phyloP scores from a whole-genome alignment of 53 echinoderm and acorn worm genomes.

The Holothuria leucospilota region DNA sequence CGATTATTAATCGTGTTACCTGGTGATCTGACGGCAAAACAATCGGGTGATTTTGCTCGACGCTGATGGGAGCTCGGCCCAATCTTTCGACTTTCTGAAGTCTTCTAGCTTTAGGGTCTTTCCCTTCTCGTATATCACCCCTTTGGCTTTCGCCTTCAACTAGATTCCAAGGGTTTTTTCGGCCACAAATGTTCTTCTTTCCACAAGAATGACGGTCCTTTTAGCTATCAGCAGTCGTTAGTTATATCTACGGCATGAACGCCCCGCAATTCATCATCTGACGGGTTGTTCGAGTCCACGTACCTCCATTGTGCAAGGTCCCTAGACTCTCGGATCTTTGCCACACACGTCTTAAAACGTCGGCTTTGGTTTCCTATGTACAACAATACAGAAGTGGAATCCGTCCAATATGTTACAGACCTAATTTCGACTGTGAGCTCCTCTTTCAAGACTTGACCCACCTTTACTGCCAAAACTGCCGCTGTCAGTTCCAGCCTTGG shows the following conservation, averaged over 20 bases:
- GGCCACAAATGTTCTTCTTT: conserved; percentile 55
- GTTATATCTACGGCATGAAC: conserved; percentile 27
- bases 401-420: conserved; percentile 49
- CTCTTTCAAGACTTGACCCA: neutral
- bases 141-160: neutral
- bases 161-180: conserved; percentile 24
- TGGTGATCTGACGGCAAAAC: conserved; percentile 54
- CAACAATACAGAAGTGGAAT: conserved; percentile 53
- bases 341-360: conserved; percentile 66
- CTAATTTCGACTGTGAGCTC: conserved; percentile 44
- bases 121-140: neutral
- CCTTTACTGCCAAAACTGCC: conserved; percentile 46
- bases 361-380: conserved; percentile 58
- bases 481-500: conserved; percentile 64
- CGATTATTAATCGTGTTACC: conserved; percentile 51
- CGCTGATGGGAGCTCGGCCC: conserved; percentile 16
- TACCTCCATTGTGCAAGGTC: conserved; percentile 57
- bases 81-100: conserved; percentile 51
- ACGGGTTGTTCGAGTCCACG: conserved; percentile 54
- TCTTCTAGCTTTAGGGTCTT: conserved; percentile 2
- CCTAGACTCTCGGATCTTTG: conserved; percentile 40
- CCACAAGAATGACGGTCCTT: conserved; percentile 61
- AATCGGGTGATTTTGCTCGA: conserved; percentile 46
- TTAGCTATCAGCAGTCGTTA: conserved; percentile 37
- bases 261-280: conserved; percentile 63